Base-by-base conservation (phyloP, 2,797 vertebrate species). In the Hippopotamyrus pictus region DNA sequence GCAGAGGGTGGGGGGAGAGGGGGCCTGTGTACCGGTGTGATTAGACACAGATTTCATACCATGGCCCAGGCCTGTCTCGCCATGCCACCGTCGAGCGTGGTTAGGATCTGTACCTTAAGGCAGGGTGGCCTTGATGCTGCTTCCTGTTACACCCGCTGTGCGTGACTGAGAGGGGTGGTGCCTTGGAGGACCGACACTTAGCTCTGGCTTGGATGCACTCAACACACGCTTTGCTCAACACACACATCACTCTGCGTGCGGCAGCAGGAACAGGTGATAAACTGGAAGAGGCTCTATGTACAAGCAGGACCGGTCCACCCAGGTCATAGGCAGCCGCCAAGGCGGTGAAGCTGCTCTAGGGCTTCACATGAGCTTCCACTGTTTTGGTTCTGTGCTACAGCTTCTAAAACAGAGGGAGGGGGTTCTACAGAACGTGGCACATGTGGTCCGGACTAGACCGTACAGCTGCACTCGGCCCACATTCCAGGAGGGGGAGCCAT, bases 401-500 rank as follows among this genome's bases (percentile, higher is more conserved):
- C 14, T 73, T 33, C 3, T 37, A 17, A 73, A 6, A 73, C 12
- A 14, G 33, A 29, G 11, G 29, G 65, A 65, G 62, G 62, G 65
- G 65, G 25, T 14, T 33, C 65, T 76, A 14, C 14, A 41, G 12
- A 12, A 19, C 33, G 33, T 19, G 69, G 19, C 46, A 54, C 87
- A 76, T 5, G 19, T 44, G 51, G 6, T 17, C 17, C 37, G 25
- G 88, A n/a, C 25, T n/a, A 62, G 94, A 95, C 93, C 85, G 92
- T 89, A 90, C 93, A 95, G 93, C 50, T 91, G 86, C 22, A 48
- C 50, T 54, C 89, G 90, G 90, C 89, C 90, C 90, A 90, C 95
- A 95, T 95, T 95, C 95, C 93, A 88, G 90, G 90, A 90, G 91
- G 48, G 90, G 93, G 92, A 89, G 89, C 46, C 85, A 91, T 94